These are phyloP conservation scores for Rhabditoides inermis DNA, from an alignment of 2,888 invertebrate genomes.

Conservation along the genomic window DNA sequence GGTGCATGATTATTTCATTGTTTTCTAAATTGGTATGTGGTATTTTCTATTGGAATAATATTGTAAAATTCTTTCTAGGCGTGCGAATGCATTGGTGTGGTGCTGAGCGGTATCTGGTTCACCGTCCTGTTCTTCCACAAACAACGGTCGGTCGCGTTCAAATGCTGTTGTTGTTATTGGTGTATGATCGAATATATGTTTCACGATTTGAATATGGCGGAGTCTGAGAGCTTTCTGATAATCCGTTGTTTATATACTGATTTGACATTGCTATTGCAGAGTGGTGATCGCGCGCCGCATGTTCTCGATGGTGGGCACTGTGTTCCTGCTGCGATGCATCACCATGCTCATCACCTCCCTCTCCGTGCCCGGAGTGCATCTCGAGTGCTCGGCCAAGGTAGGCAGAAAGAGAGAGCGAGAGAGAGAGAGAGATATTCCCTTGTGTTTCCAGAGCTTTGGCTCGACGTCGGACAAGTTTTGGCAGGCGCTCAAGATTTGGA, in stretches of 20 bases:
- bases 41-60: no score
- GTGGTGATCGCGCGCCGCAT: constrained; percentile 86
- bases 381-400: constrained; percentile 69
- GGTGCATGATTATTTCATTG: no score
- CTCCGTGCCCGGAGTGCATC: constrained; percentile 93
- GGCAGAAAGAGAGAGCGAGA: constrained; percentile 2
- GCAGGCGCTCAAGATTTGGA: constrained; percentile 78
- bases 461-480: constrained; percentile 58
- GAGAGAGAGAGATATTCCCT: not conserved
- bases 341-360: constrained; percentile 99
- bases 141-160: constrained; percentile 67
- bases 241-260: no score
- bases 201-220: no score
- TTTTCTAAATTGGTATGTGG: no score
- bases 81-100: constrained; percentile 87
- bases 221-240: no score
- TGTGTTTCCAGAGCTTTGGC: constrained; percentile 16
- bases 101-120: constrained; percentile 78
- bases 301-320: constrained; percentile 90
- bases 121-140: constrained; percentile 87
- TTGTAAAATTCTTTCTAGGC: no score
- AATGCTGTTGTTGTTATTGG: no score
- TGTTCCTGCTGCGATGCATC: constrained; percentile 85
- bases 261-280: constrained; percentile 59
- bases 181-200: no score